A percentile compares a stretch with the other conserved stretches of the same genome.
These are phyloP conservation scores for Bombus picipes DNA, from an alignment of 1,140 invertebrate genomes.

Conservation along the genomic window DNA sequence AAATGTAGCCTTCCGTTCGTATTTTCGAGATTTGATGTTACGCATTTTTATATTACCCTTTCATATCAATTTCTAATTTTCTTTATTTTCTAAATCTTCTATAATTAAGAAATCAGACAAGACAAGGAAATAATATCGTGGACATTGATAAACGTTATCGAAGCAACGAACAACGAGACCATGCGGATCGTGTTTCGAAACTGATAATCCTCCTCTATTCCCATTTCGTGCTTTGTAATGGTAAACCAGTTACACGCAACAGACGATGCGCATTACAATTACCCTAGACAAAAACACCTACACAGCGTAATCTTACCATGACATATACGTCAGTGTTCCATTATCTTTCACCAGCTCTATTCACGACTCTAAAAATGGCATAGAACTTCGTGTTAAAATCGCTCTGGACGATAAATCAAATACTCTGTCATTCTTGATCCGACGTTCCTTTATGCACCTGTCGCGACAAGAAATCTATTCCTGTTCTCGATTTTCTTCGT, in stretches of 20 bases:
- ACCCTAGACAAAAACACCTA: constrained; percentile 1
- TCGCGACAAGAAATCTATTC: background rate
- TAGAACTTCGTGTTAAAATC: background rate
- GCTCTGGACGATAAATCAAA: background rate
- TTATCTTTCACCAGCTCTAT: background rate
- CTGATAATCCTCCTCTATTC: constrained; percentile 61
- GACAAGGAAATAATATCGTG: constrained; percentile 19
- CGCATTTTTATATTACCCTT: too few relatives aligned
- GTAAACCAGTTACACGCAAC: constrained; percentile 4
- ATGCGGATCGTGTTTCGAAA: constrained; percentile 40
- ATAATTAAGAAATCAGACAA: background rate
- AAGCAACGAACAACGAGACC: background rate
- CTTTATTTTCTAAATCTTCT: background rate
- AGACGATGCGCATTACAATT: background rate
- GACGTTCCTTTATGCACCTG: background rate
- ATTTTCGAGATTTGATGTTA: too few relatives aligned
- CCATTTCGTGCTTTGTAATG: constrained; percentile 66
- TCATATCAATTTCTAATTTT: background rate
- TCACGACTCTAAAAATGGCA: background rate
- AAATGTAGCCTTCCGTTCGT: background rate
- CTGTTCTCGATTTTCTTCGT: background rate
- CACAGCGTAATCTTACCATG: background rate
- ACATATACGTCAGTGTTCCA: background rate
- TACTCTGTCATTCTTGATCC: background rate
- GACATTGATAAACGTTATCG: constrained; percentile 11